Evolutionary conservation across 2,113 vertebrate species (phyloP).

Genomic region (Marmota monax): DNA sequence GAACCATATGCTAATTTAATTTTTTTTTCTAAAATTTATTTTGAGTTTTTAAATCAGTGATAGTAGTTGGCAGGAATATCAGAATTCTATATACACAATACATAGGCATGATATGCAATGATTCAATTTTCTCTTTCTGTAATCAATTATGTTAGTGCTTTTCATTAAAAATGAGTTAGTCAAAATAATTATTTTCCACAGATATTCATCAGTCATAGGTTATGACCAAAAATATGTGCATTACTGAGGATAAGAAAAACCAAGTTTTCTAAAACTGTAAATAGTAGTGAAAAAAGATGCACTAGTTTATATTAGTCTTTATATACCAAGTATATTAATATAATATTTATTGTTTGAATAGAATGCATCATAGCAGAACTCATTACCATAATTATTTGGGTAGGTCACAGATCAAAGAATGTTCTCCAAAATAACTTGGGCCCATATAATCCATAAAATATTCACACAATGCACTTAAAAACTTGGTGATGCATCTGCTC

Average conservation of each 20-base stretch:
- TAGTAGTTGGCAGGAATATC: not conserved
- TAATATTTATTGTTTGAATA: not conserved
- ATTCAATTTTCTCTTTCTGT: not conserved
- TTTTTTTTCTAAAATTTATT: not conserved
- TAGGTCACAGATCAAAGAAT: not conserved
- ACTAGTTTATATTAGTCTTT: not conserved
- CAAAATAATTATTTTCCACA: not conserved
- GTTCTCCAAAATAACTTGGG: not conserved
- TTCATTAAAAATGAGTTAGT: not conserved
- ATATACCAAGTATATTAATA: not conserved
- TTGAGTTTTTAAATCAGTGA: not conserved
- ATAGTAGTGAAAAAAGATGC: not conserved
- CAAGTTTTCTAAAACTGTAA: constrained; percentile 23
- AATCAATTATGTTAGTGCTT: not conserved
- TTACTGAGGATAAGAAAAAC: not conserved
- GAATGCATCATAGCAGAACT: not conserved
- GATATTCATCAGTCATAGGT: not conserved
- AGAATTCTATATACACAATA: not conserved
- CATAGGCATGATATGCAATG: not conserved
- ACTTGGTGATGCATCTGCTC: not conserved
- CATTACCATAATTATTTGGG: not conserved
- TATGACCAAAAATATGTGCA: not conserved
- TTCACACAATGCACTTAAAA: not conserved
- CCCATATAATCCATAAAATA: not conserved
- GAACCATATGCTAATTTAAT: not conserved